Conservation (phyloP, 1,140 invertebrate genomes). For the Hormaphis cornu region DNA sequence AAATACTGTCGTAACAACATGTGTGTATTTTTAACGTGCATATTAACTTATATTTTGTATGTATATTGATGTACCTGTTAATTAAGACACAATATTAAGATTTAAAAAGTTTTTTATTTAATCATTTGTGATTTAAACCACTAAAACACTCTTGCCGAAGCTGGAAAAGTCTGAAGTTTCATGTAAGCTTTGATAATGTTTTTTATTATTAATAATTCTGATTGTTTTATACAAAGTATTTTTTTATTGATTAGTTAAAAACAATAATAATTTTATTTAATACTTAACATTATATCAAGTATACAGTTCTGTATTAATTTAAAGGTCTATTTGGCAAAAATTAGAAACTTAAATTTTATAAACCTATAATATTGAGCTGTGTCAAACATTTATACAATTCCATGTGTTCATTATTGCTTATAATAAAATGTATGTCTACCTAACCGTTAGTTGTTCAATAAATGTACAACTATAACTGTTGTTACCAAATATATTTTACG, state of each 20-base stretch:
- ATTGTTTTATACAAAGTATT: neutral
- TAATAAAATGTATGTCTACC: neutral
- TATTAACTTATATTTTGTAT: constrained; percentile 4
- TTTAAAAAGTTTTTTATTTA: neutral
- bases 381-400: constrained; percentile 13
- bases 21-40: neutral
- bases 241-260: neutral
- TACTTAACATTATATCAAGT: neutral
- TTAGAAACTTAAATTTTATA: neutral
- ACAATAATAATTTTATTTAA: too few species aligned
- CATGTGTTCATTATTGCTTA: constrained; percentile 30
- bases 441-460: neutral
- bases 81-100: neutral
- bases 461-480: constrained; percentile 12
- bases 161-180: neutral
- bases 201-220: neutral
- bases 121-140: neutral
- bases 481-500: constrained; percentile 25
- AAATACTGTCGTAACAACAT: neutral
- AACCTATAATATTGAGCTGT: neutral
- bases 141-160: neutral
- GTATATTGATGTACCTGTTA: constrained; percentile 9
- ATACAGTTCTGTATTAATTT: neutral
- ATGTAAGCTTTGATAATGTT: neutral
- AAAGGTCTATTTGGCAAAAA: neutral